Conservation (phyloP, 2,797 vertebrate species). For the Sarcophilus harrisii region DNA sequence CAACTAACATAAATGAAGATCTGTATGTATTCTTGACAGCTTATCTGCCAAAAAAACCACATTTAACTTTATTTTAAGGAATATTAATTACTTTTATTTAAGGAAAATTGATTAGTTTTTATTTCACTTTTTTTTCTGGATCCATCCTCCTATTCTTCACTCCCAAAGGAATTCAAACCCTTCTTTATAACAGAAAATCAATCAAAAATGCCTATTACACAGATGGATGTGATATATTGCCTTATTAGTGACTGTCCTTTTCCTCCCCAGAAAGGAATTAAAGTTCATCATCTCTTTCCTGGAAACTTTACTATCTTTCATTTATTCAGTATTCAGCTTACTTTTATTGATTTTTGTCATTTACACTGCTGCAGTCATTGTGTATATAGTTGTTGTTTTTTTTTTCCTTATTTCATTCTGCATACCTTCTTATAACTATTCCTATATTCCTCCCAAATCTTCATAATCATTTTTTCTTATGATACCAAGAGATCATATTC, state of each 20-base stretch:
- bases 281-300: not conserved
- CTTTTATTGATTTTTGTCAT: not conserved
- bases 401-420: too few relatives aligned
- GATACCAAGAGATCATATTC: too few relatives aligned
- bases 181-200: not conserved
- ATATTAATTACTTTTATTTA: not conserved
- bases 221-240: not conserved
- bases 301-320: not conserved
- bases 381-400: not conserved
- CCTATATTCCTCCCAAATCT: too few relatives aligned
- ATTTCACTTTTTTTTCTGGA: not conserved
- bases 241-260: not conserved
- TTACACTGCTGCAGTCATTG: not conserved
- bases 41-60: not conserved
- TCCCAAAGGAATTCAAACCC: not conserved
- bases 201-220: not conserved
- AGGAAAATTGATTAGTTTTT: not conserved
- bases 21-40: not conserved
- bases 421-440: too few relatives aligned
- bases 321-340: not conserved
- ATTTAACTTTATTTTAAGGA: not conserved
- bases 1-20: not conserved
- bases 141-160: not conserved
- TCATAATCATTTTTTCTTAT: too few relatives aligned
- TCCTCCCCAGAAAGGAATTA: not conserved